phyloP scores from a whole-genome alignment of 2,888 invertebrate genomes.

The Xanthia icteritia region DNA sequence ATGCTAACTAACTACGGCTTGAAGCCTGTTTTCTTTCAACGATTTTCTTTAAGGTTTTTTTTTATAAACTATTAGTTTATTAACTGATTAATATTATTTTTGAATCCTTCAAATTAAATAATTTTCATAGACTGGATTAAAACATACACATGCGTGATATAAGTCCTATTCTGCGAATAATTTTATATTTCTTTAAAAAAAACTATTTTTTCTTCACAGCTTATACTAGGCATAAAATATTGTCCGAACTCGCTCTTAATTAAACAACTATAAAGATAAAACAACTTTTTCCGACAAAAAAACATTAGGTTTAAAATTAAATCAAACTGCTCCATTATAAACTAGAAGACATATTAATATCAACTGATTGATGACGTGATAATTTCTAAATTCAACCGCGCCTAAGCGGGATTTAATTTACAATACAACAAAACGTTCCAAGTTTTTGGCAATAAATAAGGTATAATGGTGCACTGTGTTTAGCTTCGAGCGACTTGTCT shows the following conservation, averaged over 20 bases:
- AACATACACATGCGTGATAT: neutral
- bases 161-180: neutral
- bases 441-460: slow-evolving; percentile 72
- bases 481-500: slow-evolving; percentile 71
- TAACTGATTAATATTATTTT: neutral
- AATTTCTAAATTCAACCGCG: slow-evolving; percentile 65
- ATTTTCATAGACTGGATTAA: neutral
- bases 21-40: neutral
- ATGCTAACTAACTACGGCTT: slow-evolving; percentile 4
- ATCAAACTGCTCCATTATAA: slow-evolving; percentile 55
- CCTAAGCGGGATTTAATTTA: slow-evolving; percentile 70
- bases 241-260: neutral
- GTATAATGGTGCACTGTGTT: slow-evolving; percentile 69
- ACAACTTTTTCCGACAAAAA: neutral
- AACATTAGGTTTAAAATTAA: slow-evolving; percentile 34
- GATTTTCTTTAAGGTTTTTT: neutral
- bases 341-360: slow-evolving; percentile 50
- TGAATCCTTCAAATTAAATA: neutral
- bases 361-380: slow-evolving; percentile 68
- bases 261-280: neutral
- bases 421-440: slow-evolving; percentile 65
- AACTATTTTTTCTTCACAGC: neutral
- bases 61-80: neutral
- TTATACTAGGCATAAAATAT: neutral
- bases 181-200: neutral